These are phyloP conservation scores for Melanostoma scalare DNA, from an alignment of 2,888 invertebrate genomes.

Conservation along the genomic window DNA sequence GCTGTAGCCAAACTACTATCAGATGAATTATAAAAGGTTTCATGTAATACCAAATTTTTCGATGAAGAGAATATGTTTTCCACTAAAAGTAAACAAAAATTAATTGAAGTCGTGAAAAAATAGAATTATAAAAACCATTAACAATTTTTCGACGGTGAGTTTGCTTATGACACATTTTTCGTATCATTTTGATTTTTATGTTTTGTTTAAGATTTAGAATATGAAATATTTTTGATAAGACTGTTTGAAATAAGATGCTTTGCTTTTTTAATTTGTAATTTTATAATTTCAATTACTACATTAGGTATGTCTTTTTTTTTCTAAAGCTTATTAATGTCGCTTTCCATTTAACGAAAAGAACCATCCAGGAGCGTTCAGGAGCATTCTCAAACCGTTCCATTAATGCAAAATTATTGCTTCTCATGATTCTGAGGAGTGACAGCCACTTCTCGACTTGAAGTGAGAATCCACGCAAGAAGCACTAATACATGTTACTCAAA, in stretches of 20 bases:
- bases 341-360: too few relatives aligned
- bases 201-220: not conserved
- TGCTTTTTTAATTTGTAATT: not conserved
- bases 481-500: too few relatives aligned
- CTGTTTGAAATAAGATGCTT: not conserved
- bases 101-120: not conserved
- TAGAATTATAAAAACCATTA: not conserved
- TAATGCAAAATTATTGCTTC: too few relatives aligned
- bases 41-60: conserved; percentile 50
- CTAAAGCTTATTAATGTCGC: too few relatives aligned
- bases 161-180: conserved; percentile 59
- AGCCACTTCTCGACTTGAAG: too few relatives aligned
- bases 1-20: conserved; percentile 49
- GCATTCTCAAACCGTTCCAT: too few relatives aligned
- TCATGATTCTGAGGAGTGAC: too few relatives aligned
- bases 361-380: too few relatives aligned
- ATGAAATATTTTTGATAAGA: not conserved
- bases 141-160: conserved; percentile 62
- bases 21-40: conserved; percentile 49
- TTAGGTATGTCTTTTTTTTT: too few relatives aligned
- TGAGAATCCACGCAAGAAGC: too few relatives aligned
- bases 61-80: conserved; percentile 17
- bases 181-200: conserved; percentile 30
- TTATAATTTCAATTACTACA: too few relatives aligned
- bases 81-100: conserved; percentile 31